phyloP scores from a whole-genome alignment of 2,113 vertebrate genomes.

The Paramormyrops kingsleyae region DNA sequence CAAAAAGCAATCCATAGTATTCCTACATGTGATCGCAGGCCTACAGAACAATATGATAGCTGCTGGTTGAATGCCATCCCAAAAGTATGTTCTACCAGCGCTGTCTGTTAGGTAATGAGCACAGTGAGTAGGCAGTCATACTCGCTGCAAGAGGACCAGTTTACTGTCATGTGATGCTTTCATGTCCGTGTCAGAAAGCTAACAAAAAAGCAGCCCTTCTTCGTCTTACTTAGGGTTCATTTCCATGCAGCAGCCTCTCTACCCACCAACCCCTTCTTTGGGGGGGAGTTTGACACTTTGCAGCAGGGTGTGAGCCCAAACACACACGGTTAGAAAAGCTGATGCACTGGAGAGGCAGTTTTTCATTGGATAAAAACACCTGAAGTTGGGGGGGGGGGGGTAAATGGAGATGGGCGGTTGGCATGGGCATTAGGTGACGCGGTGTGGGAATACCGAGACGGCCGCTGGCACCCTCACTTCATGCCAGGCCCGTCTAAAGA shows the following conservation, averaged over 20 bases:
- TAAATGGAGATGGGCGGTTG: not conserved
- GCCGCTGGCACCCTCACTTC: not conserved
- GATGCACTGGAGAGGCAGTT: not conserved
- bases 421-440: not conserved
- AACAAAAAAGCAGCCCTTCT: not conserved
- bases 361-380: not conserved
- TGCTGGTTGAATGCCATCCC: not conserved
- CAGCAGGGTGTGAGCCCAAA: not conserved
- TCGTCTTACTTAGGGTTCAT: not conserved
- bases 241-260: not conserved
- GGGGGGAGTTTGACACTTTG: no score
- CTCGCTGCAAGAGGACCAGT: not conserved
- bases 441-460: not conserved
- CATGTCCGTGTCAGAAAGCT: not conserved
- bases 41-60: not conserved
- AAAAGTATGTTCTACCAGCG: not conserved
- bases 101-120: not conserved
- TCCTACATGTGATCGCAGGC: not conserved
- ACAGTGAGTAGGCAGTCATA: not conserved
- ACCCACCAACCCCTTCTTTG: not conserved
- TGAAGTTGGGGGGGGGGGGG: not conserved
- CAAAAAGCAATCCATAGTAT: not conserved
- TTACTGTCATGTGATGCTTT: not conserved
- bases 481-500: not conserved
- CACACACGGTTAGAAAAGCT: not conserved